Percentiles rank a stretch among this genome's conserved stretches.
phyloP scores from a whole-genome alignment of 2,888 invertebrate genomes.

The Pseudoips prasinana region DNA sequence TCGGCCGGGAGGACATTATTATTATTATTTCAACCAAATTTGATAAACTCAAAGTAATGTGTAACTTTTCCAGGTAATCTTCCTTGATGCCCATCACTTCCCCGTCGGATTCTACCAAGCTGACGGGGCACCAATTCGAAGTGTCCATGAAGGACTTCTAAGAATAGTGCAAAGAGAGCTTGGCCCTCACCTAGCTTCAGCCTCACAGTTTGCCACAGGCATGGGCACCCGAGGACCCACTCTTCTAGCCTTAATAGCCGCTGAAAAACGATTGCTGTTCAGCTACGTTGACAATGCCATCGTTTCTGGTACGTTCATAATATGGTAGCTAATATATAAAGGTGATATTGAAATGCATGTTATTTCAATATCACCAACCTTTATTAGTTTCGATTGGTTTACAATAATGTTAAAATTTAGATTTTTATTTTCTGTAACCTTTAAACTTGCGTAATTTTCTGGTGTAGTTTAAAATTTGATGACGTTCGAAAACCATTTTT shows the following conservation, averaged over 20 bases:
- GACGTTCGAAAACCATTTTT: too few species aligned
- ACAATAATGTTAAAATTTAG: too few species aligned
- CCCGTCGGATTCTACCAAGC: slow-evolving; percentile 84
- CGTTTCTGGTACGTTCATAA: slow-evolving; percentile 61
- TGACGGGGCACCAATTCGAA: slow-evolving; percentile 64
- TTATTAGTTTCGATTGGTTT: too few species aligned
- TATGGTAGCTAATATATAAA: too few species aligned
- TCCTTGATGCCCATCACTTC: slow-evolving; percentile 92
- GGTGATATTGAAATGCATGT: too few species aligned
- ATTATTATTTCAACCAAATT: too few species aligned
- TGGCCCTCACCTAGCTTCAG: slow-evolving; percentile 76
- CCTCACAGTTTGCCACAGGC: slow-evolving; percentile 61
- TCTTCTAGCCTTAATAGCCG: slow-evolving; percentile 67
- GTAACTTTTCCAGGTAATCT: slow-evolving; percentile 82
- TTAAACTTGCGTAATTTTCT: too few species aligned
- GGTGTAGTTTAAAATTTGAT: too few species aligned
- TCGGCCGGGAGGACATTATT: too few species aligned
- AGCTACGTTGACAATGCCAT: slow-evolving; percentile 79
- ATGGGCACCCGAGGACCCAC: slow-evolving; percentile 68
- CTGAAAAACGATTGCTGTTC: slow-evolving; percentile 75
- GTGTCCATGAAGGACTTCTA: slow-evolving; percentile 80
- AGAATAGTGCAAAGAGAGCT: slow-evolving; percentile 79
- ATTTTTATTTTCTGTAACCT: too few species aligned
- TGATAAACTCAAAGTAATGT: too few species aligned
- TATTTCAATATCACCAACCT: too few species aligned